A percentile compares a stretch with the other conserved stretches of the same genome.
These are phyloP conservation scores for Hoplostethus mediterraneus DNA, from an alignment of 2,797 vertebrate species.

Conservation along the genomic window DNA sequence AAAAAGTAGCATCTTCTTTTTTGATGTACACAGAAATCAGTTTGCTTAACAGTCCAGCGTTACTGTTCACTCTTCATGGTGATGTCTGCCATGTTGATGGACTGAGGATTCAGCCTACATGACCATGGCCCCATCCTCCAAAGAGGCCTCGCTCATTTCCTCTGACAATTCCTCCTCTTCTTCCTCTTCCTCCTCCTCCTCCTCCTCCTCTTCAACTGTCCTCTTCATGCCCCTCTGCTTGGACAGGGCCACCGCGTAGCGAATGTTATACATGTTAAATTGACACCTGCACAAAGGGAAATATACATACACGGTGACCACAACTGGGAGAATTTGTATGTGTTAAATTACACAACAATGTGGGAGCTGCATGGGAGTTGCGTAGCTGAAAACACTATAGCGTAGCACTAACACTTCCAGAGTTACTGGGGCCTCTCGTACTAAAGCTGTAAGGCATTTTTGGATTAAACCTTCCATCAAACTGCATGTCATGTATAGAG, in stretches of 20 bases:
- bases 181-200: constrained; percentile 34
- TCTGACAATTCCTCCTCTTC: constrained; percentile 72
- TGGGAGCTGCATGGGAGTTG: too few species aligned
- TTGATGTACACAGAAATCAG: constrained; percentile 25
- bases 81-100: not conserved
- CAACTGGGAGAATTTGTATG: not conserved
- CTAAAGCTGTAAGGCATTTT: too few species aligned
- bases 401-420: too few species aligned
- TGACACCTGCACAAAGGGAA: constrained; percentile 88
- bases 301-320: not conserved
- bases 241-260: constrained; percentile 88
- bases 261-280: constrained; percentile 95
- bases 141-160: constrained; percentile 72
- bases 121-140: constrained; percentile 69
- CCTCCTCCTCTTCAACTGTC: constrained; percentile 64
- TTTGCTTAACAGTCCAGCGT: constrained; percentile 34
- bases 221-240: constrained; percentile 91
- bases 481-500: not conserved
- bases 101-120: constrained; percentile 43
- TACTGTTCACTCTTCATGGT: constrained; percentile 2
- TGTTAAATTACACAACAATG: too few species aligned
- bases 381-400: too few species aligned
- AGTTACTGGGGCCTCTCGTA: too few species aligned
- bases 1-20: constrained; percentile 37
- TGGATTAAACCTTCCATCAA: too few species aligned